Evolutionary conservation across 2,888 invertebrate species (phyloP).

Genomic region (Zootermopsis nevadensis): DNA sequence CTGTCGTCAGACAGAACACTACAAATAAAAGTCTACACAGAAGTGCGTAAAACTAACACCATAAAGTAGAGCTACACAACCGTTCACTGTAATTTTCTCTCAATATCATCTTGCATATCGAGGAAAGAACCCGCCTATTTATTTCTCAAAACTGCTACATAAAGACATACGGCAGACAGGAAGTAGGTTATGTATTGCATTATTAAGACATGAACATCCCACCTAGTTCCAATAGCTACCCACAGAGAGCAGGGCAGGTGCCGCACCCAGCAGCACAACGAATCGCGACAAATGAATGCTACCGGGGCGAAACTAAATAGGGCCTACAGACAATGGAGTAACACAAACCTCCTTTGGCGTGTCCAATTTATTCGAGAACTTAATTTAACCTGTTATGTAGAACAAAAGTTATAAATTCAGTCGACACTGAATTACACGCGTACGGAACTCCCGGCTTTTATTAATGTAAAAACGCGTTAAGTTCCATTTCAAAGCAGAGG

Average conservation of each 20-base stretch:
- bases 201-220: not conserved
- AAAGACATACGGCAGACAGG: not conserved
- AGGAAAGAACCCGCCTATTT: no score
- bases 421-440: conserved; percentile 7
- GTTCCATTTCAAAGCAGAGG: not conserved
- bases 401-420: conserved; percentile 29
- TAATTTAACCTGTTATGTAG: conserved; percentile 22
- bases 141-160: no score
- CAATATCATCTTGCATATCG: no score
- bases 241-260: conserved; percentile 24
- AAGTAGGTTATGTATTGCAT: not conserved
- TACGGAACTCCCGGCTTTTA: not conserved
- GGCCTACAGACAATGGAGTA: conserved; percentile 8
- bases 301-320: conserved; percentile 29
- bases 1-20: no score
- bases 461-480: not conserved
- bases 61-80: no score
- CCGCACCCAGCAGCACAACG: conserved; percentile 36
- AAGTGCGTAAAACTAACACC: no score
- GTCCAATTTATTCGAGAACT: conserved; percentile 22
- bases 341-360: not conserved
- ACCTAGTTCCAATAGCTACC: conserved; percentile 6
- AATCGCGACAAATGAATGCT: conserved; percentile 41
- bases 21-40: no score
- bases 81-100: no score